Evolutionary conservation across 1,140 invertebrate species (phyloP).

Genomic region (Stegodyphus mimosarum): DNA sequence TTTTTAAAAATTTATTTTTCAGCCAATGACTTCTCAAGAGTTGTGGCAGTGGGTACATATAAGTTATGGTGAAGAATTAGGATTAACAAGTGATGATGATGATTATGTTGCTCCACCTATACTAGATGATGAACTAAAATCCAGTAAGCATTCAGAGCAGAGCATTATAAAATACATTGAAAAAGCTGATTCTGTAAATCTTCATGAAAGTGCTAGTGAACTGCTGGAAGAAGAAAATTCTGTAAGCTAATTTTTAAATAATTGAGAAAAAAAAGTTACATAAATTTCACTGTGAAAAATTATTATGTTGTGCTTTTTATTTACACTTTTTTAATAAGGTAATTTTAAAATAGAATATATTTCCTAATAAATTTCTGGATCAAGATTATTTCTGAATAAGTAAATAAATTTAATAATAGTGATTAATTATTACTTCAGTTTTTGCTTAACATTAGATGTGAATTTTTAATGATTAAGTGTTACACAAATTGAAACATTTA

Average conservation of each 20-base stretch:
- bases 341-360: no score
- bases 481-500: no score
- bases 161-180: conserved; percentile 25
- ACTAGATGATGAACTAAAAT: conserved; percentile 63
- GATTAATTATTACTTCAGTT: no score
- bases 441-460: no score
- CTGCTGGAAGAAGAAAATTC: conserved; percentile 39
- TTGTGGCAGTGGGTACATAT: conserved; percentile 92
- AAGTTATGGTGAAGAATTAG: conserved; percentile 91
- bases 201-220: conserved; percentile 37
- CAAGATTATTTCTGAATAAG: no score
- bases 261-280: no score
- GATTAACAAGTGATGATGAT: conserved; percentile 87
- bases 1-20: conserved; percentile 63
- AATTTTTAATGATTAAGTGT: no score
- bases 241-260: conserved; percentile 9
- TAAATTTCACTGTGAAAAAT: no score
- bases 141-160: conserved; percentile 7
- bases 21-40: conserved; percentile 85
- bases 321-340: no score
- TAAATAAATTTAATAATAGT: no score
- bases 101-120: conserved; percentile 75
- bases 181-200: conserved; percentile 29
- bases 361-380: no score
- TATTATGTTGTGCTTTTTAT: no score